Evolutionary conservation across 2,888 invertebrate genomes (phyloP).

Genomic region (Caradrina kadenii): DNA sequence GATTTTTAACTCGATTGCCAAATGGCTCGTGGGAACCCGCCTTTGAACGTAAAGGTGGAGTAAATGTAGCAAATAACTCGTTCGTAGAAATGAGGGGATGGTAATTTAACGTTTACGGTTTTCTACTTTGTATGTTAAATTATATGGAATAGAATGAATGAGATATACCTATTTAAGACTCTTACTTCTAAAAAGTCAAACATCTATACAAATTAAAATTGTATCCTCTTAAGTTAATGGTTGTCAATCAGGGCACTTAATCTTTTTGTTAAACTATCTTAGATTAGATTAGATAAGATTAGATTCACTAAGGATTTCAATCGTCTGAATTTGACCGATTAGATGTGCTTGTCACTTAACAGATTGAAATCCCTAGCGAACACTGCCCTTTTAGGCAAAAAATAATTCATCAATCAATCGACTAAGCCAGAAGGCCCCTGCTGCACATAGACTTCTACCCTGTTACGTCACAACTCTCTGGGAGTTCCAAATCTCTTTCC

Average conservation of each 20-base stretch:
- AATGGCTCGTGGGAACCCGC: slow-evolving; percentile 29
- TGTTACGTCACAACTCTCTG: slow-evolving; percentile 12
- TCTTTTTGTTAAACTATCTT: slow-evolving; percentile 28
- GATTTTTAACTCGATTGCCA: slow-evolving; percentile 44
- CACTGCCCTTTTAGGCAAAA: slow-evolving; percentile 28
- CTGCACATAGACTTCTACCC: slow-evolving; percentile 10
- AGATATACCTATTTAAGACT: not conserved
- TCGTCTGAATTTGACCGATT: slow-evolving; percentile 19
- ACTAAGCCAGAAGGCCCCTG: slow-evolving; percentile 5
- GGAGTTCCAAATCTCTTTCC: not conserved
- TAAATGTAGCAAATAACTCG: slow-evolving; percentile 28
- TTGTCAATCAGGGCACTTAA: slow-evolving; percentile 22
- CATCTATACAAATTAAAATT: not conserved
- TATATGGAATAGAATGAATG: slow-evolving; percentile 9
- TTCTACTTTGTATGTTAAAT: slow-evolving; percentile 9
- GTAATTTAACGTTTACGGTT: slow-evolving; percentile 11
- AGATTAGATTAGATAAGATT: no score
- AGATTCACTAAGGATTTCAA: slow-evolving; percentile 24
- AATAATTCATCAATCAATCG: slow-evolving; percentile 48
- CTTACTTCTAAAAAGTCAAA: no score
- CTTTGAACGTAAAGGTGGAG: slow-evolving; percentile 30
- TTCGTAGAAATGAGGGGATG: slow-evolving; percentile 10
- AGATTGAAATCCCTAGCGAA: slow-evolving; percentile 29
- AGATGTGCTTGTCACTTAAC: slow-evolving; percentile 17
- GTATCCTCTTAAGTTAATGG: not conserved